These are phyloP conservation scores for Mythimna pallens DNA, from an alignment of 2,888 invertebrate species.

Conservation along the genomic window DNA sequence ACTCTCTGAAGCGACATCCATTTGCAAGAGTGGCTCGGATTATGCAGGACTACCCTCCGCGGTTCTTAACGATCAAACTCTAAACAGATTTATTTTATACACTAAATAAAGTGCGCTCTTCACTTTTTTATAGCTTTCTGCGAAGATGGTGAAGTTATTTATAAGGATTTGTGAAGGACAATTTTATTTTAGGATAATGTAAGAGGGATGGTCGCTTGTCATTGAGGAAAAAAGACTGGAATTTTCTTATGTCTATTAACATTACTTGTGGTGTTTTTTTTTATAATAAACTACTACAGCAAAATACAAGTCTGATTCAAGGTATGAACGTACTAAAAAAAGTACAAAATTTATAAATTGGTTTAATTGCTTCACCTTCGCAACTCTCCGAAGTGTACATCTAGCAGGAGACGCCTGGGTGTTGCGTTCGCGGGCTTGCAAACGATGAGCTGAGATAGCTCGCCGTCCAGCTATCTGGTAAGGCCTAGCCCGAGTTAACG, in stretches of 20 bases:
- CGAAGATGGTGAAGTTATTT: slow-evolving; percentile 14
- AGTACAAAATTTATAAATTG: too few relatives aligned
- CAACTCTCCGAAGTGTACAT: too few relatives aligned
- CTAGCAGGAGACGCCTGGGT: too few relatives aligned
- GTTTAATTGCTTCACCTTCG: too few relatives aligned
- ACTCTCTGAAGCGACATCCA: slow-evolving; percentile 60
- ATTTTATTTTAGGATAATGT: background rate
- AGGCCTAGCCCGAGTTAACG: too few relatives aligned
- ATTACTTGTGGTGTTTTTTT: too few relatives aligned
- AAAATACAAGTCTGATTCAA: too few relatives aligned
- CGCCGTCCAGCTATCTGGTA: too few relatives aligned
- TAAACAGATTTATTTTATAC: slow-evolving; percentile 63
- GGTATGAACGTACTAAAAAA: too few relatives aligned
- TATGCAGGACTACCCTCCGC: slow-evolving; percentile 62
- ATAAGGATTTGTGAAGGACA: slow-evolving; percentile 19
- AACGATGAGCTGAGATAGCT: too few relatives aligned
- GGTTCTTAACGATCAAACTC: slow-evolving; percentile 53
- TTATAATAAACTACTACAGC: too few relatives aligned
- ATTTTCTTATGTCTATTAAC: background rate
- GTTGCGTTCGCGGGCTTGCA: too few relatives aligned
- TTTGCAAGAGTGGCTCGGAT: slow-evolving; percentile 65
- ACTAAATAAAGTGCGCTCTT: slow-evolving; percentile 52
- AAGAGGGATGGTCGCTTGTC: background rate
- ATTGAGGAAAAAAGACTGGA: background rate
- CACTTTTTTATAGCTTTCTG: slow-evolving; percentile 51